Conservation (phyloP, 2,797 vertebrate genomes). For the Todus mexicanus region DNA sequence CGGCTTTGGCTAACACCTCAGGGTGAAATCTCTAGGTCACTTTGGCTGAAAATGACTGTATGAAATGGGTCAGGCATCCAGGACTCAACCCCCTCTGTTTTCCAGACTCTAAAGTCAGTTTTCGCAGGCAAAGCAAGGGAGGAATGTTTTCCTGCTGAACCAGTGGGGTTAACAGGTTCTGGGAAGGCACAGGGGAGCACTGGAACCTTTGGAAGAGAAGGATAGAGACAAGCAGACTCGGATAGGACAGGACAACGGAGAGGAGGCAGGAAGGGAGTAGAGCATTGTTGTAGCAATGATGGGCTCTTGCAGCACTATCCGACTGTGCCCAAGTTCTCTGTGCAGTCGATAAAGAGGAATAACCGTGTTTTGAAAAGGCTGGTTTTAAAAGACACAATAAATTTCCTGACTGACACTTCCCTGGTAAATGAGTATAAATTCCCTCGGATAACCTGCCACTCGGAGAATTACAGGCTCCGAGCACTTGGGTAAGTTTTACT, state of each 20-base stretch:
- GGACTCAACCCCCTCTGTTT: background rate
- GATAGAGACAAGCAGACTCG: background rate
- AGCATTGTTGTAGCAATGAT: fast-evolving
- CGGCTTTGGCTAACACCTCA: background rate
- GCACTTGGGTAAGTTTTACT: background rate
- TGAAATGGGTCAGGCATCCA: background rate
- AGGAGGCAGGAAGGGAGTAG: background rate
- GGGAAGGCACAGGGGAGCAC: background rate
- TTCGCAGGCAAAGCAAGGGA: background rate
- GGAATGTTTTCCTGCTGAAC: background rate
- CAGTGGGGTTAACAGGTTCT: background rate
- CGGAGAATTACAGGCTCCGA: background rate
- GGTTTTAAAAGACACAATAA: background rate
- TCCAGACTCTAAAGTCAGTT: background rate
- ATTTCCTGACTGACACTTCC: conserved; percentile 2
- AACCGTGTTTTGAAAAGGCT: background rate
- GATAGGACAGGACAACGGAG: background rate
- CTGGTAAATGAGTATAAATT: background rate
- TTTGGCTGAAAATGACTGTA: background rate
- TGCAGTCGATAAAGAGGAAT: background rate
- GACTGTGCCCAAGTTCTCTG: background rate
- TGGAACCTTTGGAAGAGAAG: background rate
- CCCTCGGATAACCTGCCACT: background rate
- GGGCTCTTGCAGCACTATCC: background rate
- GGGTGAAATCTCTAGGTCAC: conserved; percentile 39